Base-by-base conservation (phyloP, 1,140 invertebrate genomes). In the Drosophila guanche region DNA sequence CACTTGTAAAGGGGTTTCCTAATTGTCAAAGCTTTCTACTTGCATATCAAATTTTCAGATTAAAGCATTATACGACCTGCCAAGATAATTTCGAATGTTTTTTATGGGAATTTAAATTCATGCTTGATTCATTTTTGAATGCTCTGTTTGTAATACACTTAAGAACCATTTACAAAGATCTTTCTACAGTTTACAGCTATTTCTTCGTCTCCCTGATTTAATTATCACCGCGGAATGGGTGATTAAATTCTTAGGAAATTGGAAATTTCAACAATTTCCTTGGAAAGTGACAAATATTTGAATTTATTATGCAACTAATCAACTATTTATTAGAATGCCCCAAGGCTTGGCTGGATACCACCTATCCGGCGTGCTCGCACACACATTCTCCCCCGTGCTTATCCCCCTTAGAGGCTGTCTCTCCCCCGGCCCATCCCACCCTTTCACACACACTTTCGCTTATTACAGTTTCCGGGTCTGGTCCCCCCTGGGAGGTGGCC, bases 221-320 rank as follows among this genome's bases (percentile, higher is more conserved):
- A 12, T 14, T 42, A 41, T 14, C 6, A 46, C 5, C 16, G 7
- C 5, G 42, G n/a, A n/a, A n/a, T n/a, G n/a, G n/a, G 63, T 73
- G 47, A 73, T 73, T 65, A 51, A 73, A 71, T 66, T 50, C 41
- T 5, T 45, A 23, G 76, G 27, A 73, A 73, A 57, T 60, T 50
- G 12, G 29, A 22, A 23, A 29, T 68, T 70, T 79, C 55, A 41
- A 23, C 53, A 58, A 68, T 75, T 62, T 75, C 50, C 74, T 12
- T 16, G 40, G 41, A 63, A 61, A 67, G 81, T 80, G 81, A 86
- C 68, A 86, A 76, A 72, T 66, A 76, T 85, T 80, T 77, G 42
- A 76, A 85, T 85, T 80, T 85, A 85, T 85, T 84, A 76, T 73
- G 74, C 80, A 66, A 76, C 72, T 84, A 76, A 84, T 85, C 79